Base-by-base conservation (phyloP, 2,113 vertebrate species). In the Lepidothrix coronata region DNA sequence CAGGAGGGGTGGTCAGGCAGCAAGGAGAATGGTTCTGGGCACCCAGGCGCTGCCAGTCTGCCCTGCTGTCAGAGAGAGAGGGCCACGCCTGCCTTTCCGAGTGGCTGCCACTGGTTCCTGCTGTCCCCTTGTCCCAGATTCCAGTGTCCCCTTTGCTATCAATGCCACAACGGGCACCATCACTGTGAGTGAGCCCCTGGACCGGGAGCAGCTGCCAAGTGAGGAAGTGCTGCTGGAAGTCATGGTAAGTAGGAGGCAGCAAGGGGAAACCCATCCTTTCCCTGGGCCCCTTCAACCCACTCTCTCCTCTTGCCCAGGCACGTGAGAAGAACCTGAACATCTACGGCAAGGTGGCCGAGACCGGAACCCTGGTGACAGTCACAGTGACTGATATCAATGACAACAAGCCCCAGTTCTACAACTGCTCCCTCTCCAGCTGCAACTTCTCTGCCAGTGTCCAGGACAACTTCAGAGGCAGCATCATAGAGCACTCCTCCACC, bases 331-430 rank as follows among this genome's bases (percentile, higher is more conserved):
- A 96, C 8, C 25, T 6, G 31, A 84, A 98, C 68, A 96, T 98
- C 91, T 2, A 98, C 0, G 78, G 83, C 39, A 54, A 95, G 4
- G 15, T 66, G 54, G 97, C 98, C 54, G 46, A 94, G 37, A 68
- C 89, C 27, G 97, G 39, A 65, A 96, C 97, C 6, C 52, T 65
- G 39, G 98, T 99, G 55, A 93, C 93, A 7, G 91, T 99, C 80
- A 75, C 23, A 16, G 98, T 99, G 86, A 57, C 79, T 0, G 99
- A 99, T 10, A 9, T 98, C 65, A 99, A 99, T 48, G 99, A 99
- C 97, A 98, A 99, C 91, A 73, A 54, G 22, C 99, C 99, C 2
- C 30, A 97, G 57, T 99, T 99, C 95, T 99, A 98, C 93, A 93
- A 89, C 61, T 99, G 99, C 94, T 58, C 54, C 44, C 17, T 89